These are phyloP conservation scores for Pipistrellus pipistrellus DNA, from an alignment of 2,797 vertebrate species.

Conservation along the genomic window DNA sequence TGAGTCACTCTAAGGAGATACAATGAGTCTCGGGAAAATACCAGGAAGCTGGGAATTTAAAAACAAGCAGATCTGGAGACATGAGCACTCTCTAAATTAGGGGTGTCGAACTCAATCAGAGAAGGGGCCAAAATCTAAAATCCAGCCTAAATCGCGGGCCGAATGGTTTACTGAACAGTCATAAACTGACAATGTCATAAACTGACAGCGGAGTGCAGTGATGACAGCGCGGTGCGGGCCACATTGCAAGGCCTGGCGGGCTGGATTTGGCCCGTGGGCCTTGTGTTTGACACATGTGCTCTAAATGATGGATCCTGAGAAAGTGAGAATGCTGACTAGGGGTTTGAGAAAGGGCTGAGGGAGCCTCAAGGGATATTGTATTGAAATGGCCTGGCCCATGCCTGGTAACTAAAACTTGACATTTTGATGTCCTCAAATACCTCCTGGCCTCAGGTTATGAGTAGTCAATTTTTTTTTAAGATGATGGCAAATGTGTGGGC, in stretches of 20 bases:
- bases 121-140: too few species aligned
- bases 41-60: conserved; percentile 71
- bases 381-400: conserved; percentile 52
- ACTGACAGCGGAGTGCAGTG: too few species aligned
- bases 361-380: conserved; percentile 78
- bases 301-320: conserved; percentile 57
- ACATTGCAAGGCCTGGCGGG: too few species aligned
- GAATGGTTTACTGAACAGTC: too few species aligned
- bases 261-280: too few species aligned
- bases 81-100: too few species aligned
- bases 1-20: not conserved
- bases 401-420: conserved; percentile 53
- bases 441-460: conserved; percentile 40
- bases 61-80: conserved; percentile 78
- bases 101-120: too few species aligned
- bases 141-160: too few species aligned
- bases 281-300: too few species aligned
- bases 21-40: conserved; percentile 70
- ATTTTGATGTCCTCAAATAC: not conserved
- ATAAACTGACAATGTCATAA: too few species aligned
- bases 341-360: conserved; percentile 46
- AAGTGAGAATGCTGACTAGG: conserved; percentile 49
- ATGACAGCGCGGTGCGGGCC: too few species aligned
- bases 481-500: conserved; percentile 52
- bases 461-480: conserved; percentile 28